These are phyloP conservation scores for Drosophila suboccidentalis DNA, from an alignment of 2,888 invertebrate species.

Conservation along the genomic window DNA sequence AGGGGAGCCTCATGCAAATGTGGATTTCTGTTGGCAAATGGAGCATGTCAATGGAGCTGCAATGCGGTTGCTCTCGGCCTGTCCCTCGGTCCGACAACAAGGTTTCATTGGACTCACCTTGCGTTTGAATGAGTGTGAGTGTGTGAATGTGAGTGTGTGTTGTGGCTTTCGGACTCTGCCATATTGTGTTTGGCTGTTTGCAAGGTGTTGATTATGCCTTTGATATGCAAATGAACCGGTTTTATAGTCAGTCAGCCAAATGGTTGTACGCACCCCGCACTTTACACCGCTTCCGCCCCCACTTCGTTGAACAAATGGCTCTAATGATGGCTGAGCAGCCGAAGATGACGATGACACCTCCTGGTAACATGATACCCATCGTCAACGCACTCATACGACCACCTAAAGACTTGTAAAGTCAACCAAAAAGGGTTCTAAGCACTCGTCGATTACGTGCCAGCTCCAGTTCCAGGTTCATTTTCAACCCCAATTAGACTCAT, in stretches of 20 bases:
- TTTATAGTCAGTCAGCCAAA: constrained; percentile 45
- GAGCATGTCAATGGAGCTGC: constrained; percentile 65
- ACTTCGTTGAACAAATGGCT: constrained; percentile 62
- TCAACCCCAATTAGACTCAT: constrained; percentile 79
- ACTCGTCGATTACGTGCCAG: constrained; percentile 54
- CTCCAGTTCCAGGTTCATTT: constrained; percentile 36
- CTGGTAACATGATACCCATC: constrained; percentile 40
- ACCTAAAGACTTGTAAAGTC: constrained; percentile 49
- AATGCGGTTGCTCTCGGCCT: constrained; percentile 42
- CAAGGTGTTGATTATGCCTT: constrained; percentile 81
- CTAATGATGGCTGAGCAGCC: constrained; percentile 68
- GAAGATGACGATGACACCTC: constrained; percentile 66
- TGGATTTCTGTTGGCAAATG: constrained; percentile 62
- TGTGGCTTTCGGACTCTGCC: constrained; percentile 54
- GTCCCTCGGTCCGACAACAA: constrained; percentile 38
- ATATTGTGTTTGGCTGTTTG: constrained; percentile 57
- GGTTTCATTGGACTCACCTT: constrained; percentile 46
- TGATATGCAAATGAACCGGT: constrained; percentile 82
- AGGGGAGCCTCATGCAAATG: constrained; percentile 62
- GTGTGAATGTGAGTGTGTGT: constrained; percentile 16
- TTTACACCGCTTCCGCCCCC: neutral
- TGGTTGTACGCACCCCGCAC: constrained; percentile 10
- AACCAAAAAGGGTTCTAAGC: constrained; percentile 63
- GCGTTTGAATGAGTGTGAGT: neutral
- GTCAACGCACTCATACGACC: constrained; percentile 38